Base-by-base conservation (phyloP, 2,113 vertebrate genomes). In the Cricetomys ansorgei region DNA sequence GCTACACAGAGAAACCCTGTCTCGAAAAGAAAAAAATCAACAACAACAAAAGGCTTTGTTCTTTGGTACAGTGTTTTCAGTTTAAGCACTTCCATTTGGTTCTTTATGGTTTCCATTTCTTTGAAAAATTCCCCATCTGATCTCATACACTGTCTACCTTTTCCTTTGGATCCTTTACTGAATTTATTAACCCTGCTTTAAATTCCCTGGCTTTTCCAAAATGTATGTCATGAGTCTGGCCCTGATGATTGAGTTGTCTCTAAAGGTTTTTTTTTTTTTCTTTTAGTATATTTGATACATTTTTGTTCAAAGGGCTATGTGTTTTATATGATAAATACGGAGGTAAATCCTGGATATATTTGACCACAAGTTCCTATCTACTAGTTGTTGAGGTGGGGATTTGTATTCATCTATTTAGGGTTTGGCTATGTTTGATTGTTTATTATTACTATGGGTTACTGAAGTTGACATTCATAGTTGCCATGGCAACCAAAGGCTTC, bases 391-490 rank as follows among this genome's bases (percentile, higher is more conserved):
- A 84, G 48, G 92, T 87, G 23, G 45, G 29, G 85, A 70, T 91
- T 91, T 94, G 73, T 73, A 59, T 95, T 91, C 73, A 85, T 87
- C 76, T 90, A 34, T 83, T 91, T 27, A 80, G 64, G 11, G 17
- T 23, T 91, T 95, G 75, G 8, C 92, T 55, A 40, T 62, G 57
- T 84, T 90, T 95, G 79, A 92, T 92, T 92, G n/a, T 87, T 94
- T 95, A 86, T 94, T 91, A 64, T 84, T 94, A 69, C 75, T 88
- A 0, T 92, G 21, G 4, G 88, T 93, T 93, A 94, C 88, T 85
- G 69, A 79, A 94, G 62, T 96, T 93, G 76, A 89, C 59, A 79
- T 62, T 92, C n/a, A 62, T 62, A 25, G 29, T 93, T 91, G 43
- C 50, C 64, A 57, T 89, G 73, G 79, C 62, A 94, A 84, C 70